Evolutionary conservation across 2,113 vertebrate genomes (phyloP), one percentile per base, ranked within the genome.

Genomic region (Xenopus borealis): DNA sequence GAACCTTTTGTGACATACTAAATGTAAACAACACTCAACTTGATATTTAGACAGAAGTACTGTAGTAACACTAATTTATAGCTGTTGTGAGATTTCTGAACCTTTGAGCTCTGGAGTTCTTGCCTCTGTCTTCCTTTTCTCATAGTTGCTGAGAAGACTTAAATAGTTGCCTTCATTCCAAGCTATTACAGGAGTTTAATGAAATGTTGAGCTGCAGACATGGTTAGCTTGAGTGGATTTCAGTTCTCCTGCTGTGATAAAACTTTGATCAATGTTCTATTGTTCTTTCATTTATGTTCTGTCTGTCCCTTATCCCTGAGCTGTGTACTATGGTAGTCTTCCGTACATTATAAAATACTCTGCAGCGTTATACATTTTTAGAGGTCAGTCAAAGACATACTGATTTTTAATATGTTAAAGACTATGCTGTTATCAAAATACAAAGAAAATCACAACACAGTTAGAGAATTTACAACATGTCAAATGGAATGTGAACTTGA

Each of bases 191-290:
- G 14, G 75, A 82, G 82, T 88, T 89, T 87, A 88, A 88, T 90
- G 84, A 86, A 87, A 75, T 78, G 78, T 72, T 81, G 80, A 79
- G 79, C 82, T 72, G 81, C 85, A 80, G 70, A 75, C 64, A 70
- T 46, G 61, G 81, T 72, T 78, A 81, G 81, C 71, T 78, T 82
- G 84, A 82, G 80, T 78, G 75, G 80, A 85, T 81, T 81, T 83
- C 46, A 83, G 81, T 84, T 86, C 85, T 65, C 87, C 82, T 75
- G 68, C 86, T 82, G 86, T 82, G 91, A 88, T 88, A 88, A 89
- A 86, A 82, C 66, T 40, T 79, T 84, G 88, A 88, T 90, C 86
- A 83, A 86, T 89, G 87, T 80, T 78, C 84, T 82, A 85, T 87
- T 86, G 83, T 84, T 86, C 86, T 88, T 87, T 77, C 78, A 75